These are phyloP conservation scores for Aurelia sp. DNA, from an alignment of 30 jellyfish, hydroid and myxozoan species.

Conservation along the genomic window DNA sequence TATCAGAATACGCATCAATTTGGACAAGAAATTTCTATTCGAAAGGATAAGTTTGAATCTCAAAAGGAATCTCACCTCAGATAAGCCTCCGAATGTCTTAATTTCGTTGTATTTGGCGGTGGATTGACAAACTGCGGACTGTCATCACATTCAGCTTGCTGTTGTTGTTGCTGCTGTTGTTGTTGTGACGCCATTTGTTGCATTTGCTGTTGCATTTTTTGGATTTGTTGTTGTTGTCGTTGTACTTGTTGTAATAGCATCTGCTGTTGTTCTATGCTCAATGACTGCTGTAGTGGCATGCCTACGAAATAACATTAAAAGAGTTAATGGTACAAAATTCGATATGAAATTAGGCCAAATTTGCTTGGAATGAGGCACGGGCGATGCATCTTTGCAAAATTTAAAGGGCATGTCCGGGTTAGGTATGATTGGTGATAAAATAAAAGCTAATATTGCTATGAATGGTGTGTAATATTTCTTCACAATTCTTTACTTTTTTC, in stretches of 20 bases:
- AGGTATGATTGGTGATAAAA: no score
- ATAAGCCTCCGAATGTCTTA: slow-evolving; percentile 94
- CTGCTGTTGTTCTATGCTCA: slow-evolving; percentile 92
- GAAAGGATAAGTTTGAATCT: no score
- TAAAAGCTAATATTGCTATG: no score
- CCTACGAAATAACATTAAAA: slow-evolving; percentile 17
- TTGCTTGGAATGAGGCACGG: no score
- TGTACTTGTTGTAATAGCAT: slow-evolving; percentile 81
- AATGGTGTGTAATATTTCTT: no score
- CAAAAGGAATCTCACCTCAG: slow-evolving; percentile 42
- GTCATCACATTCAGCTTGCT: slow-evolving; percentile 55
- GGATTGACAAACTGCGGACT: slow-evolving; percentile 80
- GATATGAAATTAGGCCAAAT: no score
- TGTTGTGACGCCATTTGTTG: slow-evolving; percentile 63
- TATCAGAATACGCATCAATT: no score
- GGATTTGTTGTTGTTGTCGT: slow-evolving; percentile 93
- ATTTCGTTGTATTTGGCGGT: slow-evolving; percentile 79
- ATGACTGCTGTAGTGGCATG: slow-evolving; percentile 65
- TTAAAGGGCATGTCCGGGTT: no score
- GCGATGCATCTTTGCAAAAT: no score
- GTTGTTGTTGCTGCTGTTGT: slow-evolving; percentile 65
- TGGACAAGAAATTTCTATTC: no score
- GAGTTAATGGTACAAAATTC: no score
- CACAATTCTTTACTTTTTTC: no score
- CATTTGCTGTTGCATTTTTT: slow-evolving; percentile 70